phyloP scores from a whole-genome alignment of 2,888 invertebrate genomes.

The Pachycephus smyrnensis region DNA sequence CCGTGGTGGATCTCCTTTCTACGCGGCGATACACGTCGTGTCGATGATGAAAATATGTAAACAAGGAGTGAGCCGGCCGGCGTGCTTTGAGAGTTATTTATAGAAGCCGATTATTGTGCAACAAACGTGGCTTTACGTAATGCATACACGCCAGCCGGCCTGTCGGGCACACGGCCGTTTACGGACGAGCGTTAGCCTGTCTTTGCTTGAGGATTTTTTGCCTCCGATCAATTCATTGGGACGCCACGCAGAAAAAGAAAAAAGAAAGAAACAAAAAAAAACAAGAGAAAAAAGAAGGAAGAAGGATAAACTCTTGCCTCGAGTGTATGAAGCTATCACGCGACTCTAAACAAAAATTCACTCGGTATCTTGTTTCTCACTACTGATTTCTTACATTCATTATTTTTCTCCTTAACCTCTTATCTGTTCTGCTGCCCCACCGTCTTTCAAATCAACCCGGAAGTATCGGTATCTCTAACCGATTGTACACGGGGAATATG shows the following conservation, averaged over 20 bases:
- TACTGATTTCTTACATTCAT: background rate
- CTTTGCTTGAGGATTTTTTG: background rate
- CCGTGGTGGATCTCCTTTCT: background rate
- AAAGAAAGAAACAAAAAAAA: background rate
- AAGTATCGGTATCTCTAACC: background rate
- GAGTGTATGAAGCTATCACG: background rate
- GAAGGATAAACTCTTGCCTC: background rate
- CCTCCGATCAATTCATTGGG: background rate
- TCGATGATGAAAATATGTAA: constrained; percentile 38
- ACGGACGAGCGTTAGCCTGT: constrained; percentile 31
- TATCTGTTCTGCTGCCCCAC: background rate
- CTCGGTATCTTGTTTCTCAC: background rate
- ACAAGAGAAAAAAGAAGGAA: background rate
- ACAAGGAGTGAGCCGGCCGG: constrained; percentile 38
- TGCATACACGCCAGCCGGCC: constrained; percentile 33
- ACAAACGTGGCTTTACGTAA: constrained; percentile 62
- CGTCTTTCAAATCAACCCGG: background rate
- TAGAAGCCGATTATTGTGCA: constrained; percentile 64
- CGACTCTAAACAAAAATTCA: background rate
- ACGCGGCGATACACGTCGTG: constrained; percentile 5
- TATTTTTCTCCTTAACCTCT: background rate
- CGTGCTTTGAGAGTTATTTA: constrained; percentile 59
- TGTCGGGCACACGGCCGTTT: constrained; percentile 47
- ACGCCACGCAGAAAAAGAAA: background rate
- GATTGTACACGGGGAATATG: background rate